phyloP scores from a whole-genome alignment of 2,113 vertebrate species.

The Forbesichthys papilliferus region DNA sequence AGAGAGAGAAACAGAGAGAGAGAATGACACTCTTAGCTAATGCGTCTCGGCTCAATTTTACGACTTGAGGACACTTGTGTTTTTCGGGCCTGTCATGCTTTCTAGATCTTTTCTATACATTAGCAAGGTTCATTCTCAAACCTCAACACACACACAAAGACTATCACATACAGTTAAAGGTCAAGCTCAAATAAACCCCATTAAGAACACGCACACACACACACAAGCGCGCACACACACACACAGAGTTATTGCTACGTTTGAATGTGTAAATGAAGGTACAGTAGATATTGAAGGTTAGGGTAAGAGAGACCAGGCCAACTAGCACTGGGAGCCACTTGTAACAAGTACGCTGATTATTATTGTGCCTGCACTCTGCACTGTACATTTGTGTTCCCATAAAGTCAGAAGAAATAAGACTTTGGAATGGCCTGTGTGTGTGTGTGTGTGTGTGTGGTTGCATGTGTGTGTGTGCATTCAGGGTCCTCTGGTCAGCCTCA shows the following conservation, averaged over 20 bases:
- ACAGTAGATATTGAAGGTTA: conserved; percentile 41
- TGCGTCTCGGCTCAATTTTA: background rate
- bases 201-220: no score
- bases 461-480: conserved; percentile 63
- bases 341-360: conserved; percentile 74
- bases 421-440: conserved; percentile 72
- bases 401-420: conserved; percentile 76
- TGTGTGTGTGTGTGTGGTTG: conserved; percentile 21
- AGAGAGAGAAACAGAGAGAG: background rate
- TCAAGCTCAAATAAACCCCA: no score
- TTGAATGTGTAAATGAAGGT: no score
- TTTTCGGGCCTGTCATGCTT: conserved; percentile 9
- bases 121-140: background rate
- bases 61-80: conserved; percentile 7
- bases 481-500: conserved; percentile 76
- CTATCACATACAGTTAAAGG: no score
- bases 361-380: conserved; percentile 73
- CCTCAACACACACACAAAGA: no score
- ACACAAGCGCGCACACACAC: no score
- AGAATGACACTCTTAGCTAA: background rate
- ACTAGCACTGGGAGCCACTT: conserved; percentile 72
- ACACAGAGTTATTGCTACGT: no score
- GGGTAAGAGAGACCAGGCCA: conserved; percentile 68
- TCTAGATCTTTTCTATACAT: background rate
- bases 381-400: conserved; percentile 81